Evolutionary conservation across 2,888 invertebrate genomes (phyloP).

Genomic region (Diarsia mendica): DNA sequence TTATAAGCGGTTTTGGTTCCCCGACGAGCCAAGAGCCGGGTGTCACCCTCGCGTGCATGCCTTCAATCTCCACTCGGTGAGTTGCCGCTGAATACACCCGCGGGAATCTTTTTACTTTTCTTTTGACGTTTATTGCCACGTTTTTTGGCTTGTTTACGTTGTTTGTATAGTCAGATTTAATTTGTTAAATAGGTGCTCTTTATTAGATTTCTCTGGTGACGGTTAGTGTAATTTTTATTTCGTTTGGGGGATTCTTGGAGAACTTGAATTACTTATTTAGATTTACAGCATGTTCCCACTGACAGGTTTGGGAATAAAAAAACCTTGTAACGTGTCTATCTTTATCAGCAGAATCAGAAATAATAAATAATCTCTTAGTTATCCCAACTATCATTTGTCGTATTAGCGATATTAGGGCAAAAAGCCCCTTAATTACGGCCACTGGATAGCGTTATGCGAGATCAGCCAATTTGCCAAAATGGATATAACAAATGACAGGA

Average conservation of each 20-base stretch:
- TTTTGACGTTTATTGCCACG: conserved; percentile 76
- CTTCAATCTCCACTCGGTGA: conserved; percentile 77
- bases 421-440: conserved; percentile 76
- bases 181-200: conserved; percentile 66
- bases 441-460: conserved; percentile 72
- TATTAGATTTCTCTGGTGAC: conserved; percentile 60
- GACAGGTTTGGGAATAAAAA: not conserved
- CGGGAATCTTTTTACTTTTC: conserved; percentile 78
- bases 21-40: conserved; percentile 76
- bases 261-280: conserved; percentile 19
- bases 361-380: conserved; percentile 49
- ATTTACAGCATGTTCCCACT: not conserved
- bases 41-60: conserved; percentile 83
- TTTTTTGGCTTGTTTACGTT: conserved; percentile 69
- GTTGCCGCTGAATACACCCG: conserved; percentile 80
- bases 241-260: conserved; percentile 18
- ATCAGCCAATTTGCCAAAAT: conserved; percentile 89
- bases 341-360: conserved; percentile 20
- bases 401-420: conserved; percentile 66
- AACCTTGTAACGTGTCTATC: not conserved
- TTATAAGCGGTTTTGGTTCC: conserved; percentile 82
- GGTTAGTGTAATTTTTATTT: conserved; percentile 52
- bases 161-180: conserved; percentile 61
- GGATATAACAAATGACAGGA: conserved; percentile 90
- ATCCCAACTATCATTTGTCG: conserved; percentile 58